Conservation (phyloP, 2,113 vertebrate genomes). For the Penelope pileata region DNA sequence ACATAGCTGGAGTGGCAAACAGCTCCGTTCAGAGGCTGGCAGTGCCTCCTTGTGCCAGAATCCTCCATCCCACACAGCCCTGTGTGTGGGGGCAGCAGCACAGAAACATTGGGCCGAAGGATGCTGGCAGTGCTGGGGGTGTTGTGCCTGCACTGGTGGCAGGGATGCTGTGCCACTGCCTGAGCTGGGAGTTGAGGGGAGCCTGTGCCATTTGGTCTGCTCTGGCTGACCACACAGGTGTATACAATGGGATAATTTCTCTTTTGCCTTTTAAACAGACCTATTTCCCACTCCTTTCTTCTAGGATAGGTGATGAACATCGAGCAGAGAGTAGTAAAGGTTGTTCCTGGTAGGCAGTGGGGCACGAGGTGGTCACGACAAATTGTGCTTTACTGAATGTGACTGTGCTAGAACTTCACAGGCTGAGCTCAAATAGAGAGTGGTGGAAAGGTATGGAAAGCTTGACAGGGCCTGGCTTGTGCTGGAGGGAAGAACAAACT, state of each 20-base stretch:
- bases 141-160: not conserved
- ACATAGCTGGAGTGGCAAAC: not conserved
- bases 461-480: not conserved
- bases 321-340: slow-evolving; percentile 9
- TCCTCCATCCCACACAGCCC: not conserved
- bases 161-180: not conserved
- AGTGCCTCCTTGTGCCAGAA: not conserved
- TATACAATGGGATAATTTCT: not conserved
- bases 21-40: not conserved
- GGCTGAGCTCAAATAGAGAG: not conserved
- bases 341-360: not conserved
- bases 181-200: not conserved
- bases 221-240: not conserved
- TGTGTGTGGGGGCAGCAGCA: accelerated
- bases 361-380: slow-evolving; percentile 27
- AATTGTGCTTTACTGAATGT: not conserved
- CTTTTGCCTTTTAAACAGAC: not conserved
- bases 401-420: not conserved
- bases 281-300: not conserved
- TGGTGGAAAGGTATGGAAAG: slow-evolving; percentile 2
- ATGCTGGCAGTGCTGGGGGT: not conserved
- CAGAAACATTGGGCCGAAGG: not conserved
- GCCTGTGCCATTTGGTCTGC: not conserved
- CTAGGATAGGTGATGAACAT: not conserved
- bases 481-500: not conserved